Evolutionary conservation across 92 coral and sea anemone genomes (phyloP).

Genomic region (Pocillopora meandrina): DNA sequence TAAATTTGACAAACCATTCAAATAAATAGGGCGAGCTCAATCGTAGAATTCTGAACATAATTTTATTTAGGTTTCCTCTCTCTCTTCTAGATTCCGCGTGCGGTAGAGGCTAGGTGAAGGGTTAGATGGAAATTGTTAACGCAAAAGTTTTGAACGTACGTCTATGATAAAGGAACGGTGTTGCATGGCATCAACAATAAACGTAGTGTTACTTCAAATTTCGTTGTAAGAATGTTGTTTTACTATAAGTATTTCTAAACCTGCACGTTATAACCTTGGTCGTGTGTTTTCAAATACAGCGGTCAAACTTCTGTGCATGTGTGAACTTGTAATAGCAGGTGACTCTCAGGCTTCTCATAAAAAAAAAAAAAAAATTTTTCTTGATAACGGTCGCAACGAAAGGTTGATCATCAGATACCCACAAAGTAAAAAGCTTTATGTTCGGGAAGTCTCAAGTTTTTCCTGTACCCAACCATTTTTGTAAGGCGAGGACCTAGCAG

Average conservation of each 20-base stretch:
- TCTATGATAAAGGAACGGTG: neutral
- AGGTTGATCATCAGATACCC: too few relatives aligned
- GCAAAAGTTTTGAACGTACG: neutral
- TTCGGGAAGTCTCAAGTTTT: too few relatives aligned
- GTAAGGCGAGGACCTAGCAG: too few relatives aligned
- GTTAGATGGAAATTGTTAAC: neutral
- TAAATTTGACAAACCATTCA: neutral
- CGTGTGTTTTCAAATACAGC: too few relatives aligned
- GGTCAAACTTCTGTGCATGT: too few relatives aligned
- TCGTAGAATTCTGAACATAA: neutral
- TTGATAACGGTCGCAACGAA: too few relatives aligned
- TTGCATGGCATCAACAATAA: neutral
- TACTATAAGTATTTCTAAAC: neutral
- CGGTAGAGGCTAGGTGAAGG: neutral
- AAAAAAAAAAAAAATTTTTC: too few relatives aligned
- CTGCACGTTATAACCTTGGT: too few relatives aligned
- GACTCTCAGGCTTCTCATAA: too few relatives aligned
- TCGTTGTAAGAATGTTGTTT: neutral
- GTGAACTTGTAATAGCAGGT: too few relatives aligned
- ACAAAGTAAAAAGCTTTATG: too few relatives aligned
- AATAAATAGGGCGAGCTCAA: neutral
- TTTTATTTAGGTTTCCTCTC: neutral
- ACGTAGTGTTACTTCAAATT: neutral
- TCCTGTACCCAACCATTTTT: too few relatives aligned
- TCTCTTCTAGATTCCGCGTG: neutral